Conservation (phyloP, 2,888 invertebrate genomes). For the Patella depressa region DNA sequence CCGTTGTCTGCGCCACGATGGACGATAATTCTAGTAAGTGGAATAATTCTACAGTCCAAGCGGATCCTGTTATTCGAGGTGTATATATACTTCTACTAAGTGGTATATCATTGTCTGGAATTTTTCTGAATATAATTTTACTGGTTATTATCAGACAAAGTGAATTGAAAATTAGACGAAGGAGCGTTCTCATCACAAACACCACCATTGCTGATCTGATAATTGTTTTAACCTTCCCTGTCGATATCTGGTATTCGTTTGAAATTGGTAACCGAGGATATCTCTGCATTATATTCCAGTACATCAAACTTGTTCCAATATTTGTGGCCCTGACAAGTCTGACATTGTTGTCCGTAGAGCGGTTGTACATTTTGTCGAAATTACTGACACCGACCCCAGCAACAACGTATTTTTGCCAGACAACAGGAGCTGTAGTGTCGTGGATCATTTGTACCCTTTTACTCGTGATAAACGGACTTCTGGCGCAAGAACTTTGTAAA, state of each 20-base stretch:
- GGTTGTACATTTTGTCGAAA: slow-evolving; percentile 12
- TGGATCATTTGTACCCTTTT: not conserved
- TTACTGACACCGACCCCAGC: not conserved
- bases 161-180: too few species aligned
- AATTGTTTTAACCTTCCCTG: slow-evolving; percentile 1
- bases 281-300: not conserved
- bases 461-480: not conserved
- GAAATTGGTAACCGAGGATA: not conserved
- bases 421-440: not conserved
- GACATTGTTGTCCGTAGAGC: slow-evolving; percentile 6
- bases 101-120: too few species aligned
- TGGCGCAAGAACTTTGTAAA: not conserved
- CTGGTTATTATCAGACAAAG: too few species aligned
- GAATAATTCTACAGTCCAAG: too few species aligned
- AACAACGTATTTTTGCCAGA: not conserved
- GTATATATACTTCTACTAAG: too few species aligned
- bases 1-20: too few species aligned
- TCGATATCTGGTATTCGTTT: slow-evolving; percentile 7
- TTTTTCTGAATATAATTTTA: too few species aligned
- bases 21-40: too few species aligned
- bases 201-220: slow-evolving; percentile 6
- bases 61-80: too few species aligned
- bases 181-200: not conserved
- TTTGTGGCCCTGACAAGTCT: slow-evolving; percentile 12
- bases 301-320: slow-evolving; percentile 14